A percentile compares a stretch with the other conserved stretches of the same genome.
phyloP scores from a whole-genome alignment of 2,113 vertebrate species.

The Gulo gulo region DNA sequence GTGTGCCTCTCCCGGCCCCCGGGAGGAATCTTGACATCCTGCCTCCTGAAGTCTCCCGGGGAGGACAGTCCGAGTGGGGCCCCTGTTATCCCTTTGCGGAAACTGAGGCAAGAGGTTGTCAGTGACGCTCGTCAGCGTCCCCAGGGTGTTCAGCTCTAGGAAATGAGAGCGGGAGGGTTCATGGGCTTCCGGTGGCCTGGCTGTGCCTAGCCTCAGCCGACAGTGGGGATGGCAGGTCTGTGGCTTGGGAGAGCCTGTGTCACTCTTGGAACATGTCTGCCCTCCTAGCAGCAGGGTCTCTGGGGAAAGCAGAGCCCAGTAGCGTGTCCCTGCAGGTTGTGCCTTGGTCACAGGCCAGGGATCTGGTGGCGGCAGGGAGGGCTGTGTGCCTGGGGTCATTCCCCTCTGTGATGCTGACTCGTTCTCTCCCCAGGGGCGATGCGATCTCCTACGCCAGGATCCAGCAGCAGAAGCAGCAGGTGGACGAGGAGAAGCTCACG shows the following conservation, averaged over 20 bases:
- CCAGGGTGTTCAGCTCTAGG: not conserved
- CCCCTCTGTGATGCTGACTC: accelerated
- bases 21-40: not conserved
- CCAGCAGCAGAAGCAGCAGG: slow-evolving; percentile 93
- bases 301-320: not conserved
- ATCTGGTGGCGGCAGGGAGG: not conserved
- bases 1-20: not conserved
- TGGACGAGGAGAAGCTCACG: slow-evolving; percentile 89
- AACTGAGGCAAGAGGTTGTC: not conserved
- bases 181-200: not conserved
- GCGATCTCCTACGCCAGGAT: slow-evolving; percentile 93
- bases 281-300: not conserved
- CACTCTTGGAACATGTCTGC: accelerated
- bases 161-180: not conserved
- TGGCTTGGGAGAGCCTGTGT: not conserved
- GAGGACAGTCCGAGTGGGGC: not conserved
- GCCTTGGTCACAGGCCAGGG: not conserved
- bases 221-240: not conserved
- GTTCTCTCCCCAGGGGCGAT: slow-evolving; percentile 87
- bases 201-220: accelerated
- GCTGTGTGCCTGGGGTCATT: not conserved
- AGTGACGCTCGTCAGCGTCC: accelerated
- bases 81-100: not conserved
- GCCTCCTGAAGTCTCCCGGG: not conserved
- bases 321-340: not conserved